A percentile compares a stretch with the other conserved stretches of the same genome.
phyloP scores from a whole-genome alignment of 2,888 invertebrate species.

The Catocala fraxini region DNA sequence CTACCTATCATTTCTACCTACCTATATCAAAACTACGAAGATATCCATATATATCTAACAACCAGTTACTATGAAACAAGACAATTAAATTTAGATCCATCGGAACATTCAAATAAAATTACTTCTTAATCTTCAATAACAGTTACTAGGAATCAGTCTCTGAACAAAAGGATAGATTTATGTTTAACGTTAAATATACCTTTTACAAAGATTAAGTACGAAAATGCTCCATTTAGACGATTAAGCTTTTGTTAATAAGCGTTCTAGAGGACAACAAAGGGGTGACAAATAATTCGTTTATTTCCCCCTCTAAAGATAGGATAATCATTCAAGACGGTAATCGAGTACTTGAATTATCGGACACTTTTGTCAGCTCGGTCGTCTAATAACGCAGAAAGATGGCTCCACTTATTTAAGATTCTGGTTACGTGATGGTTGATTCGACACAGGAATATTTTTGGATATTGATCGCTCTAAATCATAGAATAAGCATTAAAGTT shows the following conservation, averaged over 20 bases:
- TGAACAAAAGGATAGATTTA: conserved; percentile 69
- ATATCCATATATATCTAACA: not conserved
- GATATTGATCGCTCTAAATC: no score
- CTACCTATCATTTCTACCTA: no score
- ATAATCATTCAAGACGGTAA: conserved; percentile 57
- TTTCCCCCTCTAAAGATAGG: conserved; percentile 57
- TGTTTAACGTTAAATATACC: conserved; percentile 68
- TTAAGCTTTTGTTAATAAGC: conserved; percentile 82
- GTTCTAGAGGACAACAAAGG: conserved; percentile 72
- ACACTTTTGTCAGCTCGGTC: conserved; percentile 43
- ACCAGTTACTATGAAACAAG: not conserved
- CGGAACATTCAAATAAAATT: conserved; percentile 10
- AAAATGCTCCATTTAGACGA: conserved; percentile 76
- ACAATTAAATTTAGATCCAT: not conserved
- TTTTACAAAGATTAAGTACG: conserved; percentile 74
- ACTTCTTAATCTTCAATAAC: conserved; percentile 34
- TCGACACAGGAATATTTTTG: not conserved
- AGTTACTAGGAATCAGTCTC: conserved; percentile 50
- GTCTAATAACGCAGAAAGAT: conserved; percentile 30
- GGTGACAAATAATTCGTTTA: conserved; percentile 81
- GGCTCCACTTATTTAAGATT: conserved; percentile 10
- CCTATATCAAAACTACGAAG: not conserved
- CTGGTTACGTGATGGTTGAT: not conserved
- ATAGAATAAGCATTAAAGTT: no score
- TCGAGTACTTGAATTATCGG: conserved; percentile 41